Evolutionary conservation across 2,888 invertebrate genomes (phyloP), one percentile per base, ranked within the genome.

Genomic region (Tuta absoluta): DNA sequence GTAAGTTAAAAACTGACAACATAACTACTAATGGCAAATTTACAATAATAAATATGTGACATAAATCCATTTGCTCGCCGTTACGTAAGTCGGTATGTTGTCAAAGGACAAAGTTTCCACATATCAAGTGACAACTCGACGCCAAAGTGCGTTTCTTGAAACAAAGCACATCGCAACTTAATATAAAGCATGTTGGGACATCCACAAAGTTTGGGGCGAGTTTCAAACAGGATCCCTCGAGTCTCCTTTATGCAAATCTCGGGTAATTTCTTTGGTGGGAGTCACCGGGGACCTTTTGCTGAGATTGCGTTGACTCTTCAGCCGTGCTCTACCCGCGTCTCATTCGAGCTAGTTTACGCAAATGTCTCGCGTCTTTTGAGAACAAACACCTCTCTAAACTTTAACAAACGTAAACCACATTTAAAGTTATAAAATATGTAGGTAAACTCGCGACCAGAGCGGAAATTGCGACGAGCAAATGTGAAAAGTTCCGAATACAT

Each of bases 211-310:
- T 83, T 75, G 77, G 71, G 82, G 76, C 74, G 75, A 88, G 84
- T 86, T 87, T 85, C 87, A 85, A 87, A 88, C 87, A 81, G 81
- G 80, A 79, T 84, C 89, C 84, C 86, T 76, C 70, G 85, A 83
- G 84, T 85, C 86, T 85, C 86, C 86, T 89, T 89, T 88, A 90
- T 89, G 89, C 84, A 88, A 90, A 89, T 89, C 82, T 82, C 74
- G 80, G 80, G 87, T 87, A 88, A 89, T 88, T 89, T 86, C 87
- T 86, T 86, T 82, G 82, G 87, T 84, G 85, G 82, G 83, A 84
- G 83, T 85, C 86, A 76, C 84, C 78, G 74, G 84, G 80, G 86
- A 84, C 83, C 84, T 79, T 84, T 86, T 80, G 79, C 77, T 76
- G 79, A 86, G 83, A 87, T 87, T 86, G 85, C 81, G 82, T 85